Evolutionary conservation across 1,140 invertebrate species (phyloP), one percentile per base, ranked within the genome.

Genomic region (Chymomyza costata): DNA sequence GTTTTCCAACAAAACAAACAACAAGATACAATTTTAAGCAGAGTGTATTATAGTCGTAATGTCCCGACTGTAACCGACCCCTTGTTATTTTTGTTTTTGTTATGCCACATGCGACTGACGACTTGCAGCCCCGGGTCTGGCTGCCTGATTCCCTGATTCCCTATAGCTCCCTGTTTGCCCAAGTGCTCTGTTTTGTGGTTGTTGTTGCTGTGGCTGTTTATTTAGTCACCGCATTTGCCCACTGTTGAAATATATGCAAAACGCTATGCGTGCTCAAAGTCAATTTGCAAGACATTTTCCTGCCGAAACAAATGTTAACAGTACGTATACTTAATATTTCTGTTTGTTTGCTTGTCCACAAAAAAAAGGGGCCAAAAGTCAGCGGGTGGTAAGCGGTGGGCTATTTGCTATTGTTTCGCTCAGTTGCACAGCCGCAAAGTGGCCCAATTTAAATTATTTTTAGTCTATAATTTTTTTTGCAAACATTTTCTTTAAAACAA

Each of bases 271-370:
- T 76, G 70, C 49, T 30, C 28, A 65, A 65, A 76, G 65, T 76
- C 70, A 69, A 74, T 74, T 74, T 76, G 70, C 70, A 65, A 65
- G 62, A 65, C 52, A 65, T 62, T 65, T 65, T 46, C 52, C 58
- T 65, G 52, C 43, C 62, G 46, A 46, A 51, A 41, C 51, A 28
- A 13, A 31, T 55, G 51, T 37, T 49, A 34, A 62, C 52, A 19
- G 46, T 40, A 56, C 60, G 69, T 74, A 76, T 76, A 74, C 70
- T 69, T 74, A 65, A 61, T 74, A 76, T 25, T 38, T 48, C 15
- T 37, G 38, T 28, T 28, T 46, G 51, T 31, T 11, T 32, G 17
- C 25, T 8, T 8, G 21, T 8, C 21, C 21, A 8, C 3, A 25
- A n/a, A n/a, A n/a, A n/a, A 8, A 16, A 11, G 3, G 13, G 14